Percentiles rank a stretch among this genome's conserved stretches.
These are phyloP conservation scores for Caranx melampygus DNA, from an alignment of 2,113 vertebrate species.

Conservation along the genomic window DNA sequence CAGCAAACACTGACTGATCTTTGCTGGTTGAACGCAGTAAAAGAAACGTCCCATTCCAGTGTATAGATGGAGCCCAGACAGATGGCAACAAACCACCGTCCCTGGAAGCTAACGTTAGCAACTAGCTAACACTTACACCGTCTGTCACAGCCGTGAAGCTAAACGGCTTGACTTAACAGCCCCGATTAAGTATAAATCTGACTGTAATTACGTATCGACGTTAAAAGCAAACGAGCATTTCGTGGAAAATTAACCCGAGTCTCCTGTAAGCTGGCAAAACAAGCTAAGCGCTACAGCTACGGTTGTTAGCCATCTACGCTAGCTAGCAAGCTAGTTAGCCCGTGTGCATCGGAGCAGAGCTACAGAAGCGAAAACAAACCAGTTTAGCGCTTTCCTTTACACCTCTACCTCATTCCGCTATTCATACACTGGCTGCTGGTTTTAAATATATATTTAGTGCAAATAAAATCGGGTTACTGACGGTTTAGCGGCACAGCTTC, in stretches of 20 bases:
- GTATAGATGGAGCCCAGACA: conserved; percentile 31
- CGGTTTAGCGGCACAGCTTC: conserved; percentile 71
- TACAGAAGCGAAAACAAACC: background rate
- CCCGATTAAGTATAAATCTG: too few species aligned
- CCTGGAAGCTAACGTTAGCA: conserved; percentile 41
- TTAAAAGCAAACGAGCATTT: background rate
- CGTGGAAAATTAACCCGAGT: background rate
- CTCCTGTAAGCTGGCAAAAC: conserved; percentile 6
- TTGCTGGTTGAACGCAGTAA: background rate
- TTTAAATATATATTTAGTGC: background rate
- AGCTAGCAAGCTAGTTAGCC: conserved; percentile 50
- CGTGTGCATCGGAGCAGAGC: background rate
- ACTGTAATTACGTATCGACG: fast-evolving
- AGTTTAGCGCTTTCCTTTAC: fast-evolving
- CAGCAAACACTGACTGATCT: background rate
- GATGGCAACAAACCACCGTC: conserved; percentile 54
- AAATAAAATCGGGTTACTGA: conserved; percentile 67
- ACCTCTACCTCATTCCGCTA: fast-evolving
- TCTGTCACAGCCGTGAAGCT: background rate
- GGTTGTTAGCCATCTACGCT: conserved; percentile 52
- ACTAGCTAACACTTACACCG: background rate
- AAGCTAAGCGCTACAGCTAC: conserved; percentile 22
- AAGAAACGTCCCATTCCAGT: background rate
- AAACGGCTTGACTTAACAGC: fast-evolving
- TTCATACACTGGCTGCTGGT: fast-evolving